Percentiles rank a stretch among this genome's conserved stretches.
phyloP scores from a whole-genome alignment of 2,888 invertebrate genomes.

The Latrodectus hesperus region DNA sequence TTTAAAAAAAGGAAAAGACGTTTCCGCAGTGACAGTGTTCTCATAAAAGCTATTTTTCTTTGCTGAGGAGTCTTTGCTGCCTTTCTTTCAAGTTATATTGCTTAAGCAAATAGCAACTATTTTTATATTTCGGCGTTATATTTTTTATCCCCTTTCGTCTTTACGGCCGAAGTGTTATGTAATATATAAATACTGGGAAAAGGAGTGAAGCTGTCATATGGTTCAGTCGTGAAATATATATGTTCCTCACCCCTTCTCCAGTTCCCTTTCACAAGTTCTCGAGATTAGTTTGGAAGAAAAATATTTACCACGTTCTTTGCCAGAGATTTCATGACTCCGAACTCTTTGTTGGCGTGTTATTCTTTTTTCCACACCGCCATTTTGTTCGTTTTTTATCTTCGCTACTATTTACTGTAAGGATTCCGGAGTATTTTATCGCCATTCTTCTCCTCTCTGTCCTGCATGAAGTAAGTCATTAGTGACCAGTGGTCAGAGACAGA shows the following conservation, averaged over 20 bases:
- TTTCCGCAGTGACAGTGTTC: too few species aligned
- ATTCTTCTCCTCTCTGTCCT: slow-evolving; percentile 6
- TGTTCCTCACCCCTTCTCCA: neutral
- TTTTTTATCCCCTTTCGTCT: too few species aligned
- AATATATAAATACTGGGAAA: too few species aligned
- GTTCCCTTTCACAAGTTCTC: slow-evolving; percentile 49
- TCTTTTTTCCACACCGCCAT: neutral
- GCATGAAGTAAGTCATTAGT: slow-evolving; percentile 64
- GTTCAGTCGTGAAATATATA: neutral
- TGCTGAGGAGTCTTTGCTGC: too few species aligned
- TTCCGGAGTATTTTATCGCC: slow-evolving; percentile 46
- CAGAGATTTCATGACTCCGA: slow-evolving; percentile 17
- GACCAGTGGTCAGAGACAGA: slow-evolving; percentile 32
- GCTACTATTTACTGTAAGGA: slow-evolving; percentile 48
- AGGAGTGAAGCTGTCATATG: too few species aligned
- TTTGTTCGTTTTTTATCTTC: slow-evolving; percentile 19
- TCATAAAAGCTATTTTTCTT: too few species aligned
- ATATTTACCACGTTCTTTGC: slow-evolving; percentile 51
- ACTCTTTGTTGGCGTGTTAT: neutral
- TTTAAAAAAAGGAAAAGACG: too few species aligned
- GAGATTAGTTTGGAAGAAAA: slow-evolving; percentile 48
- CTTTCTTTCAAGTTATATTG: too few species aligned
- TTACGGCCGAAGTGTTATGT: too few species aligned
- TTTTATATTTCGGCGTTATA: too few species aligned
- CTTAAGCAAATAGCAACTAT: too few species aligned